Evolutionary conservation across 2,797 vertebrate species (phyloP).

Genomic region (Podargus strigoides): DNA sequence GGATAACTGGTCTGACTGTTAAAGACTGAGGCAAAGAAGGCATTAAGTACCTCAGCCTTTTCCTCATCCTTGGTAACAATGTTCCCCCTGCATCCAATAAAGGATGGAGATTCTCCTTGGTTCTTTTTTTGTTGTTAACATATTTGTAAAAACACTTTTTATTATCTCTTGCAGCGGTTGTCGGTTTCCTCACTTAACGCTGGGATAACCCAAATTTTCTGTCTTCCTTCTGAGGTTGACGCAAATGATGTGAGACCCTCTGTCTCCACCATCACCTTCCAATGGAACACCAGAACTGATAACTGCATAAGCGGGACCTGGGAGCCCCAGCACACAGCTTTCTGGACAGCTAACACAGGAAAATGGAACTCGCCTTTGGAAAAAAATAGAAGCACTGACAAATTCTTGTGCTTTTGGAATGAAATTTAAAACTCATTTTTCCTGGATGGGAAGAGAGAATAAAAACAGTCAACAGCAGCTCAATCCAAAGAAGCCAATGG

Average conservation of each 20-base stretch:
- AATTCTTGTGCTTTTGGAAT: neutral
- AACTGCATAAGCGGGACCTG: neutral
- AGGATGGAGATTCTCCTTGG: too few relatives aligned
- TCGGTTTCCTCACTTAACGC: too few relatives aligned
- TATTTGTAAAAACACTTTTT: too few relatives aligned
- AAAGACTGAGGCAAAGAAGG: too few relatives aligned
- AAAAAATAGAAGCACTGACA: neutral
- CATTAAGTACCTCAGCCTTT: too few relatives aligned
- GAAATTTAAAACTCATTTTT: slow-evolving; percentile 3
- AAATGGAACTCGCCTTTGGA: neutral
- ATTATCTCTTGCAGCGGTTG: too few relatives aligned
- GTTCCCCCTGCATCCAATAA: too few relatives aligned
- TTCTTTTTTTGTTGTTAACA: too few relatives aligned
- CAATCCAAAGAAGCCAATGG: neutral
- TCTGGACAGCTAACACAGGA: neutral
- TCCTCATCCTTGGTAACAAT: too few relatives aligned
- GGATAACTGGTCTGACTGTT: too few relatives aligned
- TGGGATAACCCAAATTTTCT: neutral
- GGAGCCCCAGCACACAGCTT: neutral
- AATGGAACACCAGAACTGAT: neutral
- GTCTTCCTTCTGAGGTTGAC: neutral
- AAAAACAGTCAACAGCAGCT: neutral
- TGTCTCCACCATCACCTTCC: neutral
- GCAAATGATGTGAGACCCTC: neutral
- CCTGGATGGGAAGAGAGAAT: neutral